phyloP scores from a whole-genome alignment of 53 echinoderm and acorn worm species.

The Holothuria leucospilota region DNA sequence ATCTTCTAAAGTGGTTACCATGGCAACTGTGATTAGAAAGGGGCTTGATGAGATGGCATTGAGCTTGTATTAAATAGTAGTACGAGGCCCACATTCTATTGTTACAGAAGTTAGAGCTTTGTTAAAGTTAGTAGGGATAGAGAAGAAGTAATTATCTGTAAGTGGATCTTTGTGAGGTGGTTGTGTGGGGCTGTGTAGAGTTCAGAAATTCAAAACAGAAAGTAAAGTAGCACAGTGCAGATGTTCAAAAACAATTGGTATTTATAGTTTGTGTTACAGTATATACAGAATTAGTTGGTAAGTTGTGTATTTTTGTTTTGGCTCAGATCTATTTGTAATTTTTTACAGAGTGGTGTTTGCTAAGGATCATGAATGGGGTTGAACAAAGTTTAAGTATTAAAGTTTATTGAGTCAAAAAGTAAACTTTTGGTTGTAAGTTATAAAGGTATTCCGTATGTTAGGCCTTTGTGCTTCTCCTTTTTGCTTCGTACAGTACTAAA shows the following conservation, averaged over 20 bases:
- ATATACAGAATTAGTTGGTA: no score
- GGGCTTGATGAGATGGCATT: slow-evolving; percentile 41
- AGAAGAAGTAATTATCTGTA: slow-evolving; percentile 30
- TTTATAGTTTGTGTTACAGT: background rate
- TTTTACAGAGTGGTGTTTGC: no score
- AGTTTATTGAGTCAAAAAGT: no score
- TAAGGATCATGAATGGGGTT: no score
- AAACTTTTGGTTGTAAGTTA: no score
- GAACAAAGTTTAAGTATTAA: no score
- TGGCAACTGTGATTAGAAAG: slow-evolving; percentile 26
- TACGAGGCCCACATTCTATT: background rate
- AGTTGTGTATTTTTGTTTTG: no score
- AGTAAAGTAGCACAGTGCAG: background rate
- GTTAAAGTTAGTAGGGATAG: slow-evolving; percentile 15
- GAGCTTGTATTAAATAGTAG: slow-evolving; percentile 1
- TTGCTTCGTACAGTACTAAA: no score
- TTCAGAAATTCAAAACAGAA: background rate
- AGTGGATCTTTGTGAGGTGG: slow-evolving; percentile 40
- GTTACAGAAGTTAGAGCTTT: background rate
- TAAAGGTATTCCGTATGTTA: no score
- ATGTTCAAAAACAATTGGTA: background rate
- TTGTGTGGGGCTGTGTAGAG: background rate
- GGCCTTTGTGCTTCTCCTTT: no score
- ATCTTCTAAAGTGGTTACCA: slow-evolving; percentile 37
- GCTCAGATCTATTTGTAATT: no score